Conservation (phyloP, 1,140 invertebrate species). For the Aethina tumida region DNA sequence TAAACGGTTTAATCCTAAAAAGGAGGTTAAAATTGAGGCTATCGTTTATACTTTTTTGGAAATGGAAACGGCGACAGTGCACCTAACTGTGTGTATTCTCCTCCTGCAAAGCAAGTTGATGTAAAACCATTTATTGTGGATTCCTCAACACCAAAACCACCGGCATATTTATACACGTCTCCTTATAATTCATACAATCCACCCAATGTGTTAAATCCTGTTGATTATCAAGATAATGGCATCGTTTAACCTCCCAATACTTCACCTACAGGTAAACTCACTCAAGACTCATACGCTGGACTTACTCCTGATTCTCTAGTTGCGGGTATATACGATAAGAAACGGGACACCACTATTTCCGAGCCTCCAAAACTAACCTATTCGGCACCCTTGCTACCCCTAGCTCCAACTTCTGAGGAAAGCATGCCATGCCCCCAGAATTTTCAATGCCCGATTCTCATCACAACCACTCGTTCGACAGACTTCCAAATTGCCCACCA, state of each 20-base stretch:
- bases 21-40: too few relatives aligned
- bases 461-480: constrained; percentile 5
- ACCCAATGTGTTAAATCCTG: constrained; percentile 19
- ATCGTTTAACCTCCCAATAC: constrained; percentile 8
- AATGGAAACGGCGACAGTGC: constrained; percentile 18
- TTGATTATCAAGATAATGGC: constrained; percentile 10
- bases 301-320: constrained; percentile 5
- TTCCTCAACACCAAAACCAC: constrained; percentile 6
- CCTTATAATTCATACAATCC: constrained; percentile 30
- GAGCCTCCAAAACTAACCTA: constrained; percentile 10
- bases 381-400: constrained; percentile 18
- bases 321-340: constrained; percentile 9
- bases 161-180: constrained; percentile 20
- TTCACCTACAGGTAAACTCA: constrained; percentile 4
- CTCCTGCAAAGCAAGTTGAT: constrained; percentile 6
- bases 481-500: constrained; percentile 16
- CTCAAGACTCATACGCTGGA: constrained; percentile 3
- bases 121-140: not conserved
- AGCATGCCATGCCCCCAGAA: not conserved
- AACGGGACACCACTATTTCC: too few relatives aligned
- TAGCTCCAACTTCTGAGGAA: constrained; percentile 10
- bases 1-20: too few relatives aligned
- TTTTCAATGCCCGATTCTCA: constrained; percentile 4
- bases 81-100: constrained; percentile 4
- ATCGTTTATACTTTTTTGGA: too few relatives aligned